phyloP scores from a whole-genome alignment of 2,797 vertebrate genomes.

The Australoheros facetus region DNA sequence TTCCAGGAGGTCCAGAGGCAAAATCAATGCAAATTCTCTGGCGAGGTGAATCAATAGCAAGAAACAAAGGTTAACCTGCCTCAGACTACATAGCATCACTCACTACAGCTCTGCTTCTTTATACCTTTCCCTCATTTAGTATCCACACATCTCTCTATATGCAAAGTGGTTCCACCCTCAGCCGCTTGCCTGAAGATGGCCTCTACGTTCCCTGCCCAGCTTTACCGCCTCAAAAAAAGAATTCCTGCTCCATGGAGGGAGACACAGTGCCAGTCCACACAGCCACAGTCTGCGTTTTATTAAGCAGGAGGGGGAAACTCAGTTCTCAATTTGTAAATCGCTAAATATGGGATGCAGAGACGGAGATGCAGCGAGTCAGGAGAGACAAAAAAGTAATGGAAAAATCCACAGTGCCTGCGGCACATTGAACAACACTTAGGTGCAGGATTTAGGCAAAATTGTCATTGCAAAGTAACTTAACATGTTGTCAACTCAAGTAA shows the following conservation, averaged over 20 bases:
- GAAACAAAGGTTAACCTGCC: conserved; percentile 65
- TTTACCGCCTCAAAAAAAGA: neutral
- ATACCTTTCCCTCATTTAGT: conserved; percentile 34
- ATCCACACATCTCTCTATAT: neutral
- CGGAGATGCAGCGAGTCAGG: neutral
- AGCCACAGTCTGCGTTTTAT: neutral
- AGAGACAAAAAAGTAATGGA: neutral
- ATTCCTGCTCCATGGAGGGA: neutral
- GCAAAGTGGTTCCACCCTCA: neutral
- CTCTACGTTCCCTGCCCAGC: neutral
- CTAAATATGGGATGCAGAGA: neutral
- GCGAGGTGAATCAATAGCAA: conserved; percentile 54
- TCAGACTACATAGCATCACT: conserved; percentile 18
- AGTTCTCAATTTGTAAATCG: neutral
- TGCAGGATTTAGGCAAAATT: neutral
- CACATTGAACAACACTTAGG: neutral
- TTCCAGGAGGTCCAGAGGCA: conserved; percentile 15
- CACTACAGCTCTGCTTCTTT: neutral
- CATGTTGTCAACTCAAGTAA: neutral
- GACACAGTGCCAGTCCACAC: neutral
- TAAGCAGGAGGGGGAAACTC: neutral
- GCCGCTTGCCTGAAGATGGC: neutral
- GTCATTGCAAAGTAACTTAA: neutral
- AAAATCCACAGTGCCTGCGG: neutral
- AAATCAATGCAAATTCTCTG: conserved; percentile 59